phyloP scores from a whole-genome alignment of 2,888 invertebrate genomes.

The Herminia tarsipennalis region DNA sequence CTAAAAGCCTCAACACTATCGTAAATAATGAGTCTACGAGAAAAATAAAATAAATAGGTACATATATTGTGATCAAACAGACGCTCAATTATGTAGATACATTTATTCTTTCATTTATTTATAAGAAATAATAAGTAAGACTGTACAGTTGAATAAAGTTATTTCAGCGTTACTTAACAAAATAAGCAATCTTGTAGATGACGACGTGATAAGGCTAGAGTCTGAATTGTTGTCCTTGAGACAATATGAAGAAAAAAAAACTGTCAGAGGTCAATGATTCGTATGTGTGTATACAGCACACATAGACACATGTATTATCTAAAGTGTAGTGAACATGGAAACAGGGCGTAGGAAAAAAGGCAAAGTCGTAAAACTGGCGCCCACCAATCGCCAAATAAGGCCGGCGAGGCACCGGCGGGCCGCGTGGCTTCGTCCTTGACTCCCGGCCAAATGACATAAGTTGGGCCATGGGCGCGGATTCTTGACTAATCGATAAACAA shows the following conservation, averaged over 20 bases:
- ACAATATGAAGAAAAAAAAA: slow-evolving; percentile 54
- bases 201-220: slow-evolving; percentile 47
- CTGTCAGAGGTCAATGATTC: slow-evolving; percentile 64
- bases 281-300: slow-evolving; percentile 59
- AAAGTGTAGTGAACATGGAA: slow-evolving; percentile 73
- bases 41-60: too few species aligned
- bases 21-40: too few species aligned
- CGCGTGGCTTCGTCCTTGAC: slow-evolving; percentile 80
- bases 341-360: slow-evolving; percentile 80
- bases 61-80: slow-evolving; percentile 5
- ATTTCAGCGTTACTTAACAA: slow-evolving; percentile 36
- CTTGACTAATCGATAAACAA: slow-evolving; percentile 82
- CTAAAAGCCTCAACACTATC: too few species aligned
- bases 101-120: slow-evolving; percentile 14
- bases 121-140: slow-evolving; percentile 13
- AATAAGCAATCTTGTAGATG: slow-evolving; percentile 47
- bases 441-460: slow-evolving; percentile 85
- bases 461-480: slow-evolving; percentile 84
- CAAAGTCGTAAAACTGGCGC: slow-evolving; percentile 84
- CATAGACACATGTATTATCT: slow-evolving; percentile 66
- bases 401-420: slow-evolving; percentile 76
- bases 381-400: slow-evolving; percentile 85
- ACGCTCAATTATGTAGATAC: slow-evolving; percentile 10
- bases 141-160: slow-evolving; percentile 19
- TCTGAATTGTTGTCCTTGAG: slow-evolving; percentile 54